Evolutionary conservation across 1,140 invertebrate genomes (phyloP).

Genomic region (Maconellicoccus hirsutus): DNA sequence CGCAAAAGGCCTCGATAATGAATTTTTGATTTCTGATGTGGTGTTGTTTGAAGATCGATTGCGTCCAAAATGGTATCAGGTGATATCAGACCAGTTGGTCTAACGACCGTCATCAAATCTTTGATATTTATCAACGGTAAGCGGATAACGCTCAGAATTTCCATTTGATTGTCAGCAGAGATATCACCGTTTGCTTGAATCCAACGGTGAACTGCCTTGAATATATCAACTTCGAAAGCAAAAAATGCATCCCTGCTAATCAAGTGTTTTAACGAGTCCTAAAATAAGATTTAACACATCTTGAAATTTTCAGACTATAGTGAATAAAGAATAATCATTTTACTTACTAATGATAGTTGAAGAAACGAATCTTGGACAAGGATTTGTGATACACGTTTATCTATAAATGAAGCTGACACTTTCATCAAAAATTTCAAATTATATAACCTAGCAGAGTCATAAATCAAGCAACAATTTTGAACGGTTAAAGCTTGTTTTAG

Average conservation of each 20-base stretch:
- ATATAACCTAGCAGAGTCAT: slow-evolving; percentile 76
- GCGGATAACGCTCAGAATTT: slow-evolving; percentile 45
- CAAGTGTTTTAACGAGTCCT: slow-evolving; percentile 68
- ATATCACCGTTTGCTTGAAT: slow-evolving; percentile 51
- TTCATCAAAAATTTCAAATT: slow-evolving; percentile 47
- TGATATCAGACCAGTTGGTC: slow-evolving; percentile 70
- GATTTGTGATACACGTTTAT: slow-evolving; percentile 73
- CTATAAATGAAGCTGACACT: slow-evolving; percentile 63
- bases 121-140: slow-evolving; percentile 76
- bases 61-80: slow-evolving; percentile 88
- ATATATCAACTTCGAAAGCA: slow-evolving; percentile 90
- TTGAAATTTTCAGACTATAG: too few relatives aligned
- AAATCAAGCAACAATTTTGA: slow-evolving; percentile 83
- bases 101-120: slow-evolving; percentile 75
- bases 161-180: slow-evolving; percentile 21
- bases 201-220: slow-evolving; percentile 77
- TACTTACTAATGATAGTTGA: slow-evolving; percentile 66
- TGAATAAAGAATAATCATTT: slow-evolving; percentile 24
- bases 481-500: slow-evolving; percentile 74
- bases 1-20: slow-evolving; percentile 66
- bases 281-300: too few relatives aligned
- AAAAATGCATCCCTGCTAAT: slow-evolving; percentile 88
- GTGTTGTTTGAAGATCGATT: slow-evolving; percentile 67
- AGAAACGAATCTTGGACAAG: slow-evolving; percentile 74
- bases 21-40: slow-evolving; percentile 57